Base-by-base conservation (phyloP, 2,797 vertebrate species). In the Gambelia wislizenii region DNA sequence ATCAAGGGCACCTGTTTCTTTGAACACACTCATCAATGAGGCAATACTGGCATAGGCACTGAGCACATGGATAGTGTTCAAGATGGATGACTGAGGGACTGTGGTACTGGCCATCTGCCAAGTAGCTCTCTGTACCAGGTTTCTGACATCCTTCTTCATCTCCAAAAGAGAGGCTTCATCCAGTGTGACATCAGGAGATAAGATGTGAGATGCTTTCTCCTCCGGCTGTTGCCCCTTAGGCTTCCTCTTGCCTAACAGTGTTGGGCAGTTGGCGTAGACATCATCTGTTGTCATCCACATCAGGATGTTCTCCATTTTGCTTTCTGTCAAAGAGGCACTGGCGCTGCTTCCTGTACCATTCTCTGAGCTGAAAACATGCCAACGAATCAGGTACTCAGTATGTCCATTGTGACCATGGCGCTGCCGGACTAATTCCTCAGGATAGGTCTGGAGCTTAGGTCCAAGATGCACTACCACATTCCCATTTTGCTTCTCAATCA, bases 261-360 rank as follows among this genome's bases (percentile, higher is more conserved):
- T 96, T 18, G 98, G 98, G 94, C 98, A 99, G 97, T 98, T 98
- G 95, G 98, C 98, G 0, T 97, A 97, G 20, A 98, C 98, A 64
- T 99, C 99, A 52, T 98, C 98, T 0, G 97, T 98, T 0, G 98
- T 98, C 98, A 99, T 98, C 99, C 99, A 99, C 98, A 99, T 97
- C 75, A 98, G 96, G 93, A 99, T 97, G 93, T 97, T 98, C 92
- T 98, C 98, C 0, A 96, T 92, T 91, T 98, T 98, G 90, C 84
- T 93, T 77, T 96, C 96, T 14, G 93, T 88, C 4, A 93, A 94
- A 18, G 87, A 79, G 39, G 92, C 94, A 8, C 83, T 39, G 14
- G 93, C 79, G 39, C 90, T 90, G 2, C 80, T 94, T 82, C 84
- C 94, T 18, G 94, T 93, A 56, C 93, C 94, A 44, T 98, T 97